Conservation (phyloP, 2,113 vertebrate species). For the Melanostigma gelatinosum region DNA sequence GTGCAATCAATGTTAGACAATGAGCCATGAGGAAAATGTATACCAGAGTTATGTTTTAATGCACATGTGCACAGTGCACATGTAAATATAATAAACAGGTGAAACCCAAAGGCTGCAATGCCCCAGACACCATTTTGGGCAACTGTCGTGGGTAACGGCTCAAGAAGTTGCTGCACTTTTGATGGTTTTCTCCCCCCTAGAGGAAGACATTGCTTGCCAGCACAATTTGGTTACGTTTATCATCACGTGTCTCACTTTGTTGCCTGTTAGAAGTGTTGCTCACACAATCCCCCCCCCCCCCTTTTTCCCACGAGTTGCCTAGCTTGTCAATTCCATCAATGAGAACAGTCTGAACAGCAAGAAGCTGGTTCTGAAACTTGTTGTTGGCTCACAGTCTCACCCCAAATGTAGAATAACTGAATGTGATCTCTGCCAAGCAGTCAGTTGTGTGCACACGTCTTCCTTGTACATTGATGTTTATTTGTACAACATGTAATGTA, state of each 20-base stretch:
- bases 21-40: constrained; percentile 18
- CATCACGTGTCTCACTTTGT: constrained; percentile 36
- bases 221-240: constrained; percentile 10
- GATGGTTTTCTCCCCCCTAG: background rate
- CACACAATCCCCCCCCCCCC: background rate
- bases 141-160: background rate
- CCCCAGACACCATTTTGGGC: background rate
- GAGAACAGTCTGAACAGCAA: background rate
- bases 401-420: background rate
- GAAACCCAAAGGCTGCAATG: constrained; percentile 5
- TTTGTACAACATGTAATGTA: constrained; percentile 46
- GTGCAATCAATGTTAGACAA: constrained; percentile 32
- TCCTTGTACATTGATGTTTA: constrained; percentile 38
- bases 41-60: constrained; percentile 43
- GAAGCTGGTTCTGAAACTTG: constrained; percentile 16
- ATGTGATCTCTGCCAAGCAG: constrained; percentile 27
- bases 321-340: background rate
- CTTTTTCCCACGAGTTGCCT: background rate
- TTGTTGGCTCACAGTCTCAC: background rate
- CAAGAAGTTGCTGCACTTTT: constrained; percentile 4
- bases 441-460: constrained; percentile 17
- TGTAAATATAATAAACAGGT: background rate
- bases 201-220: constrained; percentile 9
- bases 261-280: constrained; percentile 24
- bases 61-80: constrained; percentile 16